These are phyloP conservation scores for Drosophila repletoides DNA, from an alignment of 1,140 invertebrate genomes.

Conservation along the genomic window DNA sequence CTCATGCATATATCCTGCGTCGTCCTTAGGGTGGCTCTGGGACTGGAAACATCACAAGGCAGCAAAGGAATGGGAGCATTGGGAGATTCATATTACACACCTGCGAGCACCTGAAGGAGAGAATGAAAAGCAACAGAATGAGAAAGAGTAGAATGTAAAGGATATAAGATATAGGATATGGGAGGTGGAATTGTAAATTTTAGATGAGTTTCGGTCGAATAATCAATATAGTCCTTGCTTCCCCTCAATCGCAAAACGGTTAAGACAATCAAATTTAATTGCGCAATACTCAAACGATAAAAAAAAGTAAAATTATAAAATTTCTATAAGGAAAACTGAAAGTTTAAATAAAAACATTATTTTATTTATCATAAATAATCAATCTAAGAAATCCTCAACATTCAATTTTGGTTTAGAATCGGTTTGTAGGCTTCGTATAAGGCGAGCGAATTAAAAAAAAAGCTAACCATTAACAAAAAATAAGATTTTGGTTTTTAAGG, in stretches of 20 bases:
- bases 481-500: no score
- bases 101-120: conserved; percentile 16
- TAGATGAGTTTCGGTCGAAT: conserved; percentile 19
- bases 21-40: conserved; percentile 6
- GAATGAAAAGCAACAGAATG: neutral
- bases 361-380: no score
- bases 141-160: no score
- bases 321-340: conserved; percentile 22
- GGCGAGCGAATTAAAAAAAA: no score
- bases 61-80: conserved; percentile 3
- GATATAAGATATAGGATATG: neutral
- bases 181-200: conserved; percentile 14
- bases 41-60: conserved; percentile 23
- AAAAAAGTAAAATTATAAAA: conserved; percentile 12
- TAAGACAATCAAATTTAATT: conserved; percentile 23
- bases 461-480: no score
- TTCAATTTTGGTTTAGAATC: no score
- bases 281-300: neutral
- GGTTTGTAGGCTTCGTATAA: no score
- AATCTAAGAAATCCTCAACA: no score
- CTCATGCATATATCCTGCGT: conserved; percentile 57
- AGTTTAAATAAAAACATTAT: no score
- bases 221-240: conserved; percentile 30
- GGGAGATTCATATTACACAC: conserved; percentile 61
- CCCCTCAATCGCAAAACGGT: neutral